Conservation (phyloP, 2,888 invertebrate genomes). For the Thalpophila matura region DNA sequence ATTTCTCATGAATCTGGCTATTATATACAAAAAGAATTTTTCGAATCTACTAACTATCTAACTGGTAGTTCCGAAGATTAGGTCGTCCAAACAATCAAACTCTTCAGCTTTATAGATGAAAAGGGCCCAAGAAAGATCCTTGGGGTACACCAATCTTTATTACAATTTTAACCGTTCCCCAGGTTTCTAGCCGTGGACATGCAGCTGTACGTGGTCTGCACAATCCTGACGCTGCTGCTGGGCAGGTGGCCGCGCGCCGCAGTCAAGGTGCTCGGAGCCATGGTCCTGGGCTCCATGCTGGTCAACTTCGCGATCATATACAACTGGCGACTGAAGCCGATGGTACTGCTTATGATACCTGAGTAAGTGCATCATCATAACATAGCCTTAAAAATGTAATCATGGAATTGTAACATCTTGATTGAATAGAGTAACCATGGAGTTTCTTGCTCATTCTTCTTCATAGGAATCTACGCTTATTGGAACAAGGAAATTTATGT, state of each 20-base stretch:
- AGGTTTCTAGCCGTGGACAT: conserved; percentile 81
- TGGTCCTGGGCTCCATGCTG: conserved; percentile 60
- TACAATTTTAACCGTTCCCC: not conserved
- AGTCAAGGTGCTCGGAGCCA: conserved; percentile 55
- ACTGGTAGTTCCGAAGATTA: no score
- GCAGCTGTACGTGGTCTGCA: conserved; percentile 73
- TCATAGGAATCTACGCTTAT: no score
- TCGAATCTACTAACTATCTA: no score
- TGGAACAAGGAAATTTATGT: no score
- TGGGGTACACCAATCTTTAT: not conserved
- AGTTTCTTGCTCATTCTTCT: no score
- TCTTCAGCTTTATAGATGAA: not conserved
- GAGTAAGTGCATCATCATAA: conserved; percentile 72
- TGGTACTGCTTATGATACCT: conserved; percentile 70
- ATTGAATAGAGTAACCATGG: no score
- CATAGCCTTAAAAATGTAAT: no score
- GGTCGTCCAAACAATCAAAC: no score
- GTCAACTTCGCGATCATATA: conserved; percentile 67
- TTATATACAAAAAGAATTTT: no score
- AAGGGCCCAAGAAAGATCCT: not conserved
- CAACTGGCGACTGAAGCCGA: conserved; percentile 68
- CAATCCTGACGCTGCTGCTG: conserved; percentile 67
- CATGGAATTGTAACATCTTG: no score
- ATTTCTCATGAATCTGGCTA: no score
- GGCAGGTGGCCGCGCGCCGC: conserved; percentile 59